Evolutionary conservation across 2,797 vertebrate genomes (phyloP).

Genomic region (Thripadectes ignobilis): DNA sequence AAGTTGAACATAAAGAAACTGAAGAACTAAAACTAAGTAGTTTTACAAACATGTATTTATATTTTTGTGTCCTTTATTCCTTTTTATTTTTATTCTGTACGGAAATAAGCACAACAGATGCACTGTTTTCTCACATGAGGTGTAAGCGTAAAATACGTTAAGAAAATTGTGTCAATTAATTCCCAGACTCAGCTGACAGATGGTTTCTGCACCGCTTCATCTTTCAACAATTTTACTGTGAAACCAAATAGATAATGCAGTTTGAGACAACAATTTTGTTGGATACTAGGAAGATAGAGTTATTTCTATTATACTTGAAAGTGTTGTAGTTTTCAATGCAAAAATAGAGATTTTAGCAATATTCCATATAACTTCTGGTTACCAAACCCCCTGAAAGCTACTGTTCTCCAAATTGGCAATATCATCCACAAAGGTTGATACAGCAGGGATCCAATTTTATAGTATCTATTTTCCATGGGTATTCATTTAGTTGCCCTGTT

Average conservation of each 20-base stretch:
- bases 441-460: constrained; percentile 50
- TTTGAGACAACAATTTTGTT: constrained; percentile 10
- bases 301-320: constrained; percentile 40
- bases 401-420: constrained; percentile 22
- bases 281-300: neutral
- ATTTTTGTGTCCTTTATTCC: neutral
- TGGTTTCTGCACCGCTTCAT: neutral
- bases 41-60: neutral
- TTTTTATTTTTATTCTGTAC: neutral
- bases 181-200: neutral
- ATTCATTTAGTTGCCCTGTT: constrained; percentile 40
- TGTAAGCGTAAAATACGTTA: neutral
- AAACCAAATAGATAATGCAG: constrained; percentile 21
- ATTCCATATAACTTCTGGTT: constrained; percentile 21
- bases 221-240: constrained; percentile 14
- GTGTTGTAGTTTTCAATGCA: neutral
- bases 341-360: constrained; percentile 34
- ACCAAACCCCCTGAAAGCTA: neutral
- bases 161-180: constrained; percentile 1
- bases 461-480: constrained; percentile 23
- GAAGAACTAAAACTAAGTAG: neutral
- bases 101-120: neutral
- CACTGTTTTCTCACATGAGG: neutral
- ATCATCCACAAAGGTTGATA: neutral
- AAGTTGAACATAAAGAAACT: neutral